Conservation (phyloP, 1,140 invertebrate genomes). For the Stegodyphus dumicola region DNA sequence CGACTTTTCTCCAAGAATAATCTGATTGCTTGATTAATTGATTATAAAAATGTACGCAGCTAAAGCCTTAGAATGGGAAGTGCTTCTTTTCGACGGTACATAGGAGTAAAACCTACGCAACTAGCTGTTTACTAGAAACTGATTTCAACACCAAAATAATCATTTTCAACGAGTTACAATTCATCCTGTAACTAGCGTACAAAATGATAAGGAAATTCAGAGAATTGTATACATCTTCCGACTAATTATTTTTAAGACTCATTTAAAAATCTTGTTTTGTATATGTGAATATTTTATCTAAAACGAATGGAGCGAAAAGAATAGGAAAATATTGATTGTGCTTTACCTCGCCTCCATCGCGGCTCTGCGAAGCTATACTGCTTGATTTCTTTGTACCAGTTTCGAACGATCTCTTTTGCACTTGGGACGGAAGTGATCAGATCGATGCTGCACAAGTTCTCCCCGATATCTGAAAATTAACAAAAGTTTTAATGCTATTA, state of each 20-base stretch:
- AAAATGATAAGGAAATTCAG: too few relatives aligned
- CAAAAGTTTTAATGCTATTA: not conserved
- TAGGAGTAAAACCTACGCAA: too few relatives aligned
- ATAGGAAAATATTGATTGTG: not conserved
- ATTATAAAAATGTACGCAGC: too few relatives aligned
- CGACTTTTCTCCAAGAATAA: too few relatives aligned
- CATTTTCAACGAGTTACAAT: too few relatives aligned
- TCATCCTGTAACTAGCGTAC: too few relatives aligned
- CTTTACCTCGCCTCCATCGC: slow-evolving; percentile 37
- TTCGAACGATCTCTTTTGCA: slow-evolving; percentile 17
- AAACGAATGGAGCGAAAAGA: not conserved
- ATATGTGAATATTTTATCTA: not conserved
- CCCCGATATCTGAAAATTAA: slow-evolving; percentile 33
- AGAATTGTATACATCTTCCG: not conserved
- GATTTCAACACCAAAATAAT: too few relatives aligned
- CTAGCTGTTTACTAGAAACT: too few relatives aligned
- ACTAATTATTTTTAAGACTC: too few relatives aligned
- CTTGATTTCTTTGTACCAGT: slow-evolving; percentile 49
- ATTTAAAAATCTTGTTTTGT: not conserved
- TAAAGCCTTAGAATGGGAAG: too few relatives aligned
- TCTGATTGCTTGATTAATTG: too few relatives aligned
- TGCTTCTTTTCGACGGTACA: too few relatives aligned
- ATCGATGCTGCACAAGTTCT: slow-evolving; percentile 25
- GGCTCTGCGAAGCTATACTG: slow-evolving; percentile 46
- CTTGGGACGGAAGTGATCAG: not conserved